Evolutionary conservation across 2,888 invertebrate species (phyloP), one percentile per base, ranked within the genome.

Genomic region (Cosmia trapezina): DNA sequence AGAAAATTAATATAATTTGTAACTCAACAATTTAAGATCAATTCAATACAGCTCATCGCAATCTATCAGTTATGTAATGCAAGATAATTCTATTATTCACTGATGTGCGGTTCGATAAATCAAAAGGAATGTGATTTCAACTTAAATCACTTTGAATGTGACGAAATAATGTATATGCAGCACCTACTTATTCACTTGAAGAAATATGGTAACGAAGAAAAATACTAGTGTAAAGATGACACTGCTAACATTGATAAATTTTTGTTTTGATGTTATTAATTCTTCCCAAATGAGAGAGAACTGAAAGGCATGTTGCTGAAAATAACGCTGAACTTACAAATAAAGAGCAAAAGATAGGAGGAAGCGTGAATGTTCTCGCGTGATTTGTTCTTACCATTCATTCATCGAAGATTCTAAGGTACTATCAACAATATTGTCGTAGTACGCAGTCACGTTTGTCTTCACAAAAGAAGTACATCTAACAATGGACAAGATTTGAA

Each of bases 401-500:
- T 64, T 70, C 71, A 77, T 71, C 41, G 47, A 65, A 85, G 49
- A 19, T 57, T 67, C 49, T 28, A 57, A 37, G 67, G 64, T 51
- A 62, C 62, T 60, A 62, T 65, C 76, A 78, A 70, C 67, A 74
- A 74, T 65, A 72, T 76, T 74, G 60, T 66, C 70, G 57, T 70
- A 69, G 65, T 41, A 70, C 17, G 57, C 43, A 57, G 84, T 84
- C 83, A 81, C 82, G 81, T 79, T 69, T 67, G 51, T 56, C 63
- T 74, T 51, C 68, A 86, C 81, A 85, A 86, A 86, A 83, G 86
- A 75, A 86, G 73, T 81, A 86, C 63, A 65, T 61, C 63, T n/a
- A 76, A 85, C 83, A 85, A 86, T 85, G 65, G 69, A 70, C n/a
- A 63, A 71, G 72, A 59, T 70, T 71, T 76, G 70, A 81, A 84